Conservation (phyloP, 1,140 invertebrate genomes). For the Ceratosolen solmsi region DNA sequence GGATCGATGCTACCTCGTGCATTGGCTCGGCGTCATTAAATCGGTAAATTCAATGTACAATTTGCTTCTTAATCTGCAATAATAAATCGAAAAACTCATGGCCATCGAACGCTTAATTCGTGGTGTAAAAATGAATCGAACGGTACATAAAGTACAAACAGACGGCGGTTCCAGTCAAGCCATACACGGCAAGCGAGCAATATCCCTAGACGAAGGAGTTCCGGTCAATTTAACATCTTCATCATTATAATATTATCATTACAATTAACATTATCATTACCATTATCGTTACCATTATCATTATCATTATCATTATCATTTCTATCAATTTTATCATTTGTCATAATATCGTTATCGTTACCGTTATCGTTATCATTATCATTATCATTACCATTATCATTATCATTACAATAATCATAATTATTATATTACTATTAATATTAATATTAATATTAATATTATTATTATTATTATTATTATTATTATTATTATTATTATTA, state of each 20-base stretch:
- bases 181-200: constrained; percentile 7
- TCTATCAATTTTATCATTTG: not conserved
- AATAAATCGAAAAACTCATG: constrained; percentile 30
- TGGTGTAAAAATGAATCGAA: constrained; percentile 23
- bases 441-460: not conserved
- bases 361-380: too few relatives aligned
- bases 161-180: constrained; percentile 41
- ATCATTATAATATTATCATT: not conserved
- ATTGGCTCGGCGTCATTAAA: constrained; percentile 37
- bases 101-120: constrained; percentile 21
- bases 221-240: not conserved
- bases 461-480: too few relatives aligned
- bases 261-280: not conserved
- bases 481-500: too few relatives aligned
- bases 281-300: not conserved
- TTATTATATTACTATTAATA: too few relatives aligned
- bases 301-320: not conserved
- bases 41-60: constrained; percentile 43
- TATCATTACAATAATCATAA: too few relatives aligned
- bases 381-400: too few relatives aligned
- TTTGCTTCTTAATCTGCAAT: not conserved
- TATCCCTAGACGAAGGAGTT: constrained; percentile 12
- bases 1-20: constrained; percentile 10
- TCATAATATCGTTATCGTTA: too few relatives aligned
- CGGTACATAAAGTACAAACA: constrained; percentile 28